Percentiles rank a stretch among this genome's conserved stretches.
Conservation (phyloP, 2,113 vertebrate species). For the Muscicapa adusta region DNA sequence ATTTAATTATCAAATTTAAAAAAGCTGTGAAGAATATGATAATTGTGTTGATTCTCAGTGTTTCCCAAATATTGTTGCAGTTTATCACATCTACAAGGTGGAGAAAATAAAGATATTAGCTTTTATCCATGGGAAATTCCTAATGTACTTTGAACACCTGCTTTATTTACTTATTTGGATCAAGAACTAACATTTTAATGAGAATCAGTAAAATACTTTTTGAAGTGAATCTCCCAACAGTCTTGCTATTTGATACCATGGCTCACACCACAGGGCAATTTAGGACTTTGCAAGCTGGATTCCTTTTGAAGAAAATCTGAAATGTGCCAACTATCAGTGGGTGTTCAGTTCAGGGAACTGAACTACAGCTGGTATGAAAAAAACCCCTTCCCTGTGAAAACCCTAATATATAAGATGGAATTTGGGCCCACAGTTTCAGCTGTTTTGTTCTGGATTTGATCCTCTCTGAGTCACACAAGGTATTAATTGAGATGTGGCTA, state of each 20-base stretch:
- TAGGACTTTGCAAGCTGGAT: neutral
- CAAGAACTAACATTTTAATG: neutral
- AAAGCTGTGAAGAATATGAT: neutral
- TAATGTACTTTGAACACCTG: neutral
- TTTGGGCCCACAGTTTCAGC: neutral
- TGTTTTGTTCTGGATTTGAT: neutral
- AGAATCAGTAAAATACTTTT: neutral
- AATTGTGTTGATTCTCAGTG: neutral
- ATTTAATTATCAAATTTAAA: neutral
- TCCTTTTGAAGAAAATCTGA: neutral
- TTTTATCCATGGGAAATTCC: neutral
- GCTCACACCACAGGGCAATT: neutral
- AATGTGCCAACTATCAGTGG: neutral
- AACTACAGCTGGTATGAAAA: neutral
- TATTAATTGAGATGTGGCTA: neutral
- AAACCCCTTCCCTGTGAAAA: neutral
- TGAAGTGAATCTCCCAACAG: neutral
- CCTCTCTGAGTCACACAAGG: neutral
- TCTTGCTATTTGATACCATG: neutral
- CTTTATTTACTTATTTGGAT: neutral
- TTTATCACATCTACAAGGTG: neutral
- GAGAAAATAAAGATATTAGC: neutral
- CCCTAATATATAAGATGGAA: rapidly evolving
- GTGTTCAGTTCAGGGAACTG: neutral
- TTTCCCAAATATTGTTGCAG: neutral